Evolutionary conservation across 2,888 invertebrate species (phyloP).

Genomic region (Frankliniella fusca): DNA sequence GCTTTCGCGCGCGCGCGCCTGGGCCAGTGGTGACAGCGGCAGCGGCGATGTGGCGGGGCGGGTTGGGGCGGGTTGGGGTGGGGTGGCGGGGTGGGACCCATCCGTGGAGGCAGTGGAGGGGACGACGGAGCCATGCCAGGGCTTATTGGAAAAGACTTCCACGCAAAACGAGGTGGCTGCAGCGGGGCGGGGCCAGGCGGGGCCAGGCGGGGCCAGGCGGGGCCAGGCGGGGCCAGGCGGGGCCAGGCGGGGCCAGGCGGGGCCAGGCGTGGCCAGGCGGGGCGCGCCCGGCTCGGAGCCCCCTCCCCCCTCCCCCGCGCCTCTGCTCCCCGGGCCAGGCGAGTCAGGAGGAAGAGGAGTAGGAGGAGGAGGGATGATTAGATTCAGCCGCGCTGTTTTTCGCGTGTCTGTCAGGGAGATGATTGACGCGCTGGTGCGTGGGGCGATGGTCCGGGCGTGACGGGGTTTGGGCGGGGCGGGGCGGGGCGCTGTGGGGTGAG

Average conservation of each 20-base stretch:
- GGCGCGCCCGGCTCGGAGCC: too few species aligned
- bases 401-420: background rate
- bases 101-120: background rate
- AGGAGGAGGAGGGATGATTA: background rate
- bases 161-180: background rate
- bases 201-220: background rate
- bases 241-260: too few species aligned
- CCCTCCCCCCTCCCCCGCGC: background rate
- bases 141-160: constrained; percentile 5
- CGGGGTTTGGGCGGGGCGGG: too few species aligned
- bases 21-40: too few species aligned
- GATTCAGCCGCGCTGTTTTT: background rate
- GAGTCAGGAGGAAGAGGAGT: background rate
- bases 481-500: too few species aligned
- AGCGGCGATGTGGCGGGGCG: too few species aligned
- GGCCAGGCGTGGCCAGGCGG: too few species aligned
- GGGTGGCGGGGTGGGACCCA: too few species aligned
- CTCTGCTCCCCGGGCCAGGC: background rate
- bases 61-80: too few species aligned
- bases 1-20: too few species aligned
- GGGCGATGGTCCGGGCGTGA: too few species aligned
- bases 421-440: background rate
- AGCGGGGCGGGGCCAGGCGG: background rate
- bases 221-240: too few species aligned
- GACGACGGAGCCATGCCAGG: background rate